Base-by-base conservation (phyloP, 2,888 invertebrate species). In the Labia minor region DNA sequence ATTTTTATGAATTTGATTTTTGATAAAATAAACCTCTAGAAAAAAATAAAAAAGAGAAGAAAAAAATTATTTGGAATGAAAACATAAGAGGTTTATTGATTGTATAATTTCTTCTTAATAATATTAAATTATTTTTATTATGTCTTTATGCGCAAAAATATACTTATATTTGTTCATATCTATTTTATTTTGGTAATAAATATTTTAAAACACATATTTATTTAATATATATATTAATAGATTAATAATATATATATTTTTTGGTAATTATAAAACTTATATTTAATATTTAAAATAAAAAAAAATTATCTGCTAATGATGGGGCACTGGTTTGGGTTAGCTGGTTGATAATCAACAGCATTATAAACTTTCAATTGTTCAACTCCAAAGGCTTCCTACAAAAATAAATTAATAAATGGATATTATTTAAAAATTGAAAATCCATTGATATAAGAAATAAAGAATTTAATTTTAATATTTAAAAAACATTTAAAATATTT, bases 351-450 rank as follows among this genome's bases (percentile, higher is more conserved):
- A 49, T 49, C 49, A 49, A 49, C 49, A 49, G 68, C 64, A 18
- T 67, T 61, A 26, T 67, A 66, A n/a, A 70, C 70, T 66, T 65
- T 67, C 65, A 70, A 62, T 61, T 66, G 66, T 66, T 70, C 68
- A 21, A 64, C 66, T 1, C 70, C 70, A 37, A 68, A 68, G 16
- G 70, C 68, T 19, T 68, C 70, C 70, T 70, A 61, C n/a, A 67
- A 67, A 65, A 67, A 6, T 64, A 67, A 19, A 68, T 26, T 19
- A 21, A 67, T 61, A 67, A 33, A 61, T 19, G 49, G 16, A 18
- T 19, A 18, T 65, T 61, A 26, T 26, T 6, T 6, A 6, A 26
- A 26, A 26, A 26, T 6, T 26, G 26, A 26, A 26, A 8, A 26
- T 3, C 8, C 26, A 26, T n/a, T n/a, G n/a, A n/a, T n/a, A n/a